These are phyloP conservation scores for Salmo trutta DNA, from an alignment of 2,797 vertebrate species.

Conservation along the genomic window DNA sequence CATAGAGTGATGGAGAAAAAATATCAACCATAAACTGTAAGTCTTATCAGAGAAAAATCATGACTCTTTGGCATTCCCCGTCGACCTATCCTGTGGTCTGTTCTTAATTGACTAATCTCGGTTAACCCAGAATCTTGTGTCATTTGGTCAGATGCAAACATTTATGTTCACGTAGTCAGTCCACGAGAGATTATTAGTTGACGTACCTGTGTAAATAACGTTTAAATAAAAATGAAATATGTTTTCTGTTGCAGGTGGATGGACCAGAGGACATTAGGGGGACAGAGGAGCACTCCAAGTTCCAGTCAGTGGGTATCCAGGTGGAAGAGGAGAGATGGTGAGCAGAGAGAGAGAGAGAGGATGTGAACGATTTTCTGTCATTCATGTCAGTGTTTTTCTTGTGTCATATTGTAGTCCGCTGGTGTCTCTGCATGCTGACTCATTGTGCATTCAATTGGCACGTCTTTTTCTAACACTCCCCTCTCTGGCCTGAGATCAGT, in stretches of 20 bases:
- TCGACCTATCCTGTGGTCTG: too few species aligned
- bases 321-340: slow-evolving; percentile 96
- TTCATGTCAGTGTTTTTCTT: too few species aligned
- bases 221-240: background rate
- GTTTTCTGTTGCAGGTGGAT: slow-evolving; percentile 81
- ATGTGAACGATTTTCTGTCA: background rate
- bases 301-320: slow-evolving; percentile 98
- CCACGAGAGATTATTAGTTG: background rate
- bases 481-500: background rate
- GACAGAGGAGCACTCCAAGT: slow-evolving; percentile 86
- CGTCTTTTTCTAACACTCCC: background rate
- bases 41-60: too few species aligned
- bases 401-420: too few species aligned
- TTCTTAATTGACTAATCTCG: too few species aligned
- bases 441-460: background rate
- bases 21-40: too few species aligned
- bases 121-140: background rate
- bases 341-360: slow-evolving; percentile 53
- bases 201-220: background rate
- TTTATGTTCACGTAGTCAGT: background rate
- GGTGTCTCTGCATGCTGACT: background rate
- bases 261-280: slow-evolving; percentile 85
- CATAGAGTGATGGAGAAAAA: too few species aligned
- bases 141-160: background rate
- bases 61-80: too few species aligned